These are phyloP conservation scores for Odocoileus virginianus DNA, from an alignment of 2,113 vertebrate species.

Conservation along the genomic window DNA sequence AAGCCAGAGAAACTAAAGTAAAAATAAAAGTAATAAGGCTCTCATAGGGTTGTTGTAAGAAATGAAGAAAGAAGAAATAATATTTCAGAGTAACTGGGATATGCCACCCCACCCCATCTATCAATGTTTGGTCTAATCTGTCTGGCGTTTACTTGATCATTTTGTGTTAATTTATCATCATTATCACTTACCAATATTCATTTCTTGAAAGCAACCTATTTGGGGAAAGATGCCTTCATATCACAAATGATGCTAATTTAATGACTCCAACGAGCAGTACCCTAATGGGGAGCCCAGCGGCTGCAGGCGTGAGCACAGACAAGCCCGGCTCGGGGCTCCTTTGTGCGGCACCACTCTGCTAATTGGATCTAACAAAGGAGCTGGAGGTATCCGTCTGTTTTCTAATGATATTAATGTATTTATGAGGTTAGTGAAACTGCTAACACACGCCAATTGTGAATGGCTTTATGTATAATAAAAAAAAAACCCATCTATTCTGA, in stretches of 20 bases:
- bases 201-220: slow-evolving; percentile 46
- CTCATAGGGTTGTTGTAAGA: neutral
- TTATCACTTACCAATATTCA: slow-evolving; percentile 32
- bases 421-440: slow-evolving; percentile 52
- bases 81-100: neutral
- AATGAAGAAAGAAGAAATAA: neutral
- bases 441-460: neutral
- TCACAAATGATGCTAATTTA: slow-evolving; percentile 6
- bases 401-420: slow-evolving; percentile 41
- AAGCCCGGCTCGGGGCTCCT: neutral
- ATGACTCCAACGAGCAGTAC: neutral
- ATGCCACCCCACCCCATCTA: neutral
- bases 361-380: slow-evolving; percentile 48
- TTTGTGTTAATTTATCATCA: slow-evolving; percentile 31
- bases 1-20: neutral
- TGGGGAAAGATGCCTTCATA: neutral
- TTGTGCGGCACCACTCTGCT: neutral
- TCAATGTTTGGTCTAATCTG: neutral
- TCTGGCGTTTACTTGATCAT: neutral
- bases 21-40: neutral
- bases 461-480: neutral
- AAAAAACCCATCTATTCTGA: neutral
- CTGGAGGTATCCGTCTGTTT: slow-evolving; percentile 45
- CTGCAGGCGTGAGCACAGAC: neutral
- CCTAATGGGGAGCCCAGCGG: neutral